Base-by-base conservation (phyloP, 2,113 vertebrate genomes). In the Anseranas semipalmata region DNA sequence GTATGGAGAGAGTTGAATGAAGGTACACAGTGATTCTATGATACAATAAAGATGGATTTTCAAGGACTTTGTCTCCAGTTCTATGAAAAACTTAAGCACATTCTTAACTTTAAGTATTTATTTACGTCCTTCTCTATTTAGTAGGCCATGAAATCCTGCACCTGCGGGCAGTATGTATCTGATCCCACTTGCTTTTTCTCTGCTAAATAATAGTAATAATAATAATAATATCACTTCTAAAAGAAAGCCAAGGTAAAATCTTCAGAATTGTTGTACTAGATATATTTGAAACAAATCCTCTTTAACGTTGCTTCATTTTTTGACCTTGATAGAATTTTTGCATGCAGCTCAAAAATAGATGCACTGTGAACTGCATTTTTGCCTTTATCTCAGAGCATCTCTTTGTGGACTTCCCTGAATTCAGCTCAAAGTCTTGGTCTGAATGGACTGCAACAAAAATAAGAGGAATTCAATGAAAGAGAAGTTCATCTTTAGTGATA, bases 231-330 rank as follows among this genome's bases (percentile, higher is more conserved):
- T 30, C 10, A 10, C 25, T 81, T 75, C 45, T 75, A 78, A 70
- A 83, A 82, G 45, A 48, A 95, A 83, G 50, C 16, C 66, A 83
- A 85, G 71, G 75, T 93, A 85, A 89, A 93, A 70, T 73, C 48
- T 65, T 89, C 6, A 14, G 25, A 72, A 52, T 6, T 95, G 9
- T 39, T 92, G 32, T 72, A 35, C 13, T 21, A 17, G 12, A 27
- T 32, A 9, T 46, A 68, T 90, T 84, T 75, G 74, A 77, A 93
- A 70, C 33, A 90, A 94, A 87, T 94, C 32, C 12, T 65, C 33
- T 85, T 81, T 87, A 56, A 75, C 0, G 0, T 30, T 60, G 35
- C 16, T 89, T 66, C 12, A 27, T n/a, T 71, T 91, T 87, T 82
- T 79, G 63, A 79, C 75, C 77, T 94, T 85, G 62, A 21, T 62